Evolutionary conservation across 2,113 vertebrate genomes (phyloP), one percentile per base, ranked within the genome.

Genomic region (Nycticryphes semicollaris): DNA sequence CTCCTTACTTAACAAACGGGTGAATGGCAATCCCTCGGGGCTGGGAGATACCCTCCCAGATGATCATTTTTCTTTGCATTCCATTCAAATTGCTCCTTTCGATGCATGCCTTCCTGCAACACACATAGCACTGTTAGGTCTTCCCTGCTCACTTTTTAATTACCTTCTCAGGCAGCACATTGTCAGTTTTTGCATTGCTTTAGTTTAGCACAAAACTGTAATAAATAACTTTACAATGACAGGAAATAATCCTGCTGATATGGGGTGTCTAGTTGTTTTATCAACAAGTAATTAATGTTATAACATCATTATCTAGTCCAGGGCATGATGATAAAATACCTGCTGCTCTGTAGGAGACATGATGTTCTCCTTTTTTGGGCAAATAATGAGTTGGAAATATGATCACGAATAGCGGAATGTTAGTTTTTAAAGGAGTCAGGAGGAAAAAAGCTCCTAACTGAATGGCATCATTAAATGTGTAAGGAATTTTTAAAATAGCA

Each of bases 11-110:
- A 87, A 97, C 98, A 93, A 97, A 93, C 14, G 99, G 99, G 96
- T 99, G 99, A 91, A 99, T 92, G 50, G 98, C 98, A 66, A 99
- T 98, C 90, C 98, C 99, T 97, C 97, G 98, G 22, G 99, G 99
- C 76, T 98, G 98, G 48, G 98, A 98, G 53, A 99, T 76, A 37
- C 94, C 96, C 68, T 98, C 90, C 59, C 97, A 95, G 69, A 99
- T 85, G 87, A 99, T 85, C 12, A 97, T 96, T 97, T 98, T 96
- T 89, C 96, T 98, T 87, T 98, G 95, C 78, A 96, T 95, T 92
- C 99, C 99, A 84, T 94, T 97, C 92, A 99, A 95, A 63, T 97
- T 94, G 77, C 99, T 99, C 68, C 97, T 97, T 94, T 98, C 98
- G 45, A 99, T 97, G 39, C 97, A 81, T 5, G 98, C 98, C 84